Evolutionary conservation across 1,140 invertebrate genomes (phyloP).

Genomic region (Drosophila triauraria): DNA sequence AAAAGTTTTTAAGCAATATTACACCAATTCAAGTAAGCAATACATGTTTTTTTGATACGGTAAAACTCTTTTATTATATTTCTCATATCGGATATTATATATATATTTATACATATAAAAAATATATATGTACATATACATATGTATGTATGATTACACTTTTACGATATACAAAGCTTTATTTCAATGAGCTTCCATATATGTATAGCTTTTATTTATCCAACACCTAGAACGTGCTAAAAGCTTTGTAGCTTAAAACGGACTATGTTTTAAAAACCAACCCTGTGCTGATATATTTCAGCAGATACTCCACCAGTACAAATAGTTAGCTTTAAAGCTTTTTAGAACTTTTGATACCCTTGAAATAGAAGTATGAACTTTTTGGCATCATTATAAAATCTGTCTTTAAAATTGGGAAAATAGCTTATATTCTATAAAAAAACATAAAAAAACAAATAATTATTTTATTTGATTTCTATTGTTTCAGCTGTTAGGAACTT

Average conservation of each 20-base stretch:
- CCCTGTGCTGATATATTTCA: neutral
- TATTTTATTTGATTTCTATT: neutral
- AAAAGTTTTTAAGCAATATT: slow-evolving; percentile 14
- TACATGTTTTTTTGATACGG: neutral
- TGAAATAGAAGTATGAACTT: neutral
- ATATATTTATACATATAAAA: too few species aligned
- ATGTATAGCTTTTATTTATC: neutral
- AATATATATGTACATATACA: too few species aligned
- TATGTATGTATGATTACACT: too few species aligned
- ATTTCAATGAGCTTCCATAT: neutral
- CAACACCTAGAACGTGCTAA: neutral
- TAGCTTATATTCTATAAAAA: neutral
- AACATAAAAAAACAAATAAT: neutral
- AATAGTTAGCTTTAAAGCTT: neutral
- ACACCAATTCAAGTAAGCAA: neutral
- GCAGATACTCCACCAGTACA: too few species aligned
- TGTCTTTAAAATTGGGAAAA: neutral
- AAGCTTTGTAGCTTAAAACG: neutral
- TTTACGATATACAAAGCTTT: too few species aligned
- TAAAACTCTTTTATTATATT: neutral
- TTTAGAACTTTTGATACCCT: slow-evolving; percentile 5
- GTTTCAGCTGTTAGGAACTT: neutral
- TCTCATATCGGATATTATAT: too few species aligned
- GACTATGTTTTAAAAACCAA: neutral
- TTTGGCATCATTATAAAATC: neutral